Conservation (phyloP, 1,140 invertebrate genomes). For the Lerema accius region DNA sequence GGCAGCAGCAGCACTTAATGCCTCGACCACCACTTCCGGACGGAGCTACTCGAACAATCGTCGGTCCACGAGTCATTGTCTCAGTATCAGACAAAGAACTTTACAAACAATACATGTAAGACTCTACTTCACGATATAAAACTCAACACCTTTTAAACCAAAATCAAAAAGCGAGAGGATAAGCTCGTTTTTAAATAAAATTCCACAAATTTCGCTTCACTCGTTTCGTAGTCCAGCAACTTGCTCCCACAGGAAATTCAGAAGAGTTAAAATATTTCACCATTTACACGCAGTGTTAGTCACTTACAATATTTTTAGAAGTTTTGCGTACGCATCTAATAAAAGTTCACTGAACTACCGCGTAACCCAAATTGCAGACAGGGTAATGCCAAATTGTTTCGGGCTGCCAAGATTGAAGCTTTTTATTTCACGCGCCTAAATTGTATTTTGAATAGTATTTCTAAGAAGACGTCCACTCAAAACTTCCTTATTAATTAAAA, state of each 20-base stretch:
- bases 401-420: neutral
- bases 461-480: conserved; percentile 40
- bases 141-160: conserved; percentile 5
- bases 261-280: conserved; percentile 60
- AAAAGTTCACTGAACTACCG: conserved; percentile 67
- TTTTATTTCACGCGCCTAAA: neutral
- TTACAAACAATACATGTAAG: too few relatives aligned
- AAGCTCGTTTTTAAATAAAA: neutral
- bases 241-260: conserved; percentile 58
- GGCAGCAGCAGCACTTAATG: conserved; percentile 87
- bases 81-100: conserved; percentile 28
- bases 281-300: conserved; percentile 66
- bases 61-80: conserved; percentile 72
- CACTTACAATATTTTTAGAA: conserved; percentile 75
- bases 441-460: conserved; percentile 1
- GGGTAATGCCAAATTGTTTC: conserved; percentile 23
- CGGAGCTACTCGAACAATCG: conserved; percentile 71
- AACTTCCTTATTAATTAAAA: conserved; percentile 47
- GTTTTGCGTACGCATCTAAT: conserved; percentile 52
- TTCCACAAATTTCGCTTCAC: neutral
- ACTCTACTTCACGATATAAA: conserved; percentile 3
- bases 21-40: conserved; percentile 69
- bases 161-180: neutral
- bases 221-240: conserved; percentile 1
- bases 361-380: conserved; percentile 40